Conservation (phyloP, 2,113 vertebrate species). For the Diphyllodes magnificus region DNA sequence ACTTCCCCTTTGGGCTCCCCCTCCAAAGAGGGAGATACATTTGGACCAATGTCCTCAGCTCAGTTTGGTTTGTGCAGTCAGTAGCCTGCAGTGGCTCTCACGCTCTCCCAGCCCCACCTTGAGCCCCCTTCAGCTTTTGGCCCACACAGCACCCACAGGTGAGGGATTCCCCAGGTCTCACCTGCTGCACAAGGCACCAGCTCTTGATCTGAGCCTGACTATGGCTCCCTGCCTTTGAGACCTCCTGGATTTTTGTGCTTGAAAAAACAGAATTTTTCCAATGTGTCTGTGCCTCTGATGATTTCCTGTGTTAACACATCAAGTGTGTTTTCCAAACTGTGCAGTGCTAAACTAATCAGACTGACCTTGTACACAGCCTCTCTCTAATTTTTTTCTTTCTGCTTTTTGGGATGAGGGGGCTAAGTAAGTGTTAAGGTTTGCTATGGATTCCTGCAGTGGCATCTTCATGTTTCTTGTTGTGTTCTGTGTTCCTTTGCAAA, state of each 20-base stretch:
- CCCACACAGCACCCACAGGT: accelerated
- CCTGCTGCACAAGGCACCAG: neutral
- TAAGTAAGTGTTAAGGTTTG: neutral
- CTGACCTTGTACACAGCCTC: neutral
- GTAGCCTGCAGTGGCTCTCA: neutral
- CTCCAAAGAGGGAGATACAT: neutral
- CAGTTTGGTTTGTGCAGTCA: neutral
- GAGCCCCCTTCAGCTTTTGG: neutral
- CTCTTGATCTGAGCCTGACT: neutral
- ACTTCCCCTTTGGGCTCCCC: neutral
- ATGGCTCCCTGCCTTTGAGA: neutral
- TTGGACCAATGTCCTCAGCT: neutral
- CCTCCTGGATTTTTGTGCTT: neutral
- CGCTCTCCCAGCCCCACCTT: neutral
- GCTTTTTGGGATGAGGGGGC: neutral
- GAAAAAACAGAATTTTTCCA: neutral
- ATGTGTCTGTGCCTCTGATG: neutral
- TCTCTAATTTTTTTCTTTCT: neutral
- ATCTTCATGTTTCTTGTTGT: neutral
- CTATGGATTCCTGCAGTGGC: neutral
- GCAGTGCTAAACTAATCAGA: neutral
- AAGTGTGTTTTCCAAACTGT: neutral
- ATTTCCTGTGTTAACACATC: neutral
- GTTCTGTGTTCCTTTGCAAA: neutral
- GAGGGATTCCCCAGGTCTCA: neutral